Evolutionary conservation across 2,888 invertebrate species (phyloP), one percentile per base, ranked within the genome.

Genomic region (Eudasyphora cyanicolor): DNA sequence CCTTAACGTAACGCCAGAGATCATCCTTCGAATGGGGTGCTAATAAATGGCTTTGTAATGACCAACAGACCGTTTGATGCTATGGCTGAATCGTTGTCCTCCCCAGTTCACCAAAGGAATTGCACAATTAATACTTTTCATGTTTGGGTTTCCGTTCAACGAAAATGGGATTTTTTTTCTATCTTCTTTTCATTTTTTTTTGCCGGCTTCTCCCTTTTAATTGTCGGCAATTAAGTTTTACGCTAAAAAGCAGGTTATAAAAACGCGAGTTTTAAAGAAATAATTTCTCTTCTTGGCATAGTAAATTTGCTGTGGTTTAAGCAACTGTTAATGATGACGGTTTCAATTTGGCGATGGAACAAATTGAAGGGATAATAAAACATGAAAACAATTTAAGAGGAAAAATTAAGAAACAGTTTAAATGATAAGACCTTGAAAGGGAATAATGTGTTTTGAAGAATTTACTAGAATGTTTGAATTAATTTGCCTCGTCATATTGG

Each of bases 1-100:
- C 32, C n/a, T 12, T 14, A 27, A 24, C 67, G 21, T 19, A 12
- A 19, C 10, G 17, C 32, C 6, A 17, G 19, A 38, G 14, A 67
- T 67, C 67, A 57, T 24, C 57, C 42, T 21, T 14, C 42, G 67
- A 21, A 71, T 76, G 27, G 45, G 32, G 73, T 51, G 57, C 32
- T 67, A 67, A 67, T 67, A 67, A 67, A 67, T 78, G 70, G 49
- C 45, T 71, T 75, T 76, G 38, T 35, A 76, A 67, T 73, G 82
- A 69, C 57, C 67, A 73, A 49, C 60, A 76, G 75, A 76, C 79
- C 76, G 27, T 82, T 79, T 82, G 79, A 76, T 82, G 73, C 57
- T 38, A 38, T 38, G 71, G 42, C 12, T 75, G 49, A 73, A 29
- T 42, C 51, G 38, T 64, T n/a, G 64, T 38, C 35, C 38, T 21